Base-by-base conservation (phyloP, 2,797 vertebrate genomes). In the Micrastur ruficollis region DNA sequence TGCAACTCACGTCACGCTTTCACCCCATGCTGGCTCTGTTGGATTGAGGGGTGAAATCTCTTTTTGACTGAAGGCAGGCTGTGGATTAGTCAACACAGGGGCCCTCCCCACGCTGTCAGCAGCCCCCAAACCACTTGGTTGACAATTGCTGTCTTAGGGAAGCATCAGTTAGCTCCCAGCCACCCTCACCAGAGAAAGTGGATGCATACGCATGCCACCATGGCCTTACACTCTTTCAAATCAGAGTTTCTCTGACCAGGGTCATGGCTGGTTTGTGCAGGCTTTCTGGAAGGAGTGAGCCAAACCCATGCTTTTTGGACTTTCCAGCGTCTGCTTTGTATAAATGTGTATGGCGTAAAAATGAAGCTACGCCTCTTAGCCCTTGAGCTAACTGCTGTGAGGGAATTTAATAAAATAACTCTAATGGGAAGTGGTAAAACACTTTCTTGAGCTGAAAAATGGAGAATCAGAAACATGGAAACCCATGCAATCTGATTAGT, bases 361-460 rank as follows among this genome's bases (percentile, higher is more conserved):
- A 88, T 80, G 74, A 88, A 94, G 36, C 40, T 31, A 67, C 61
- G 42, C 8, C 20, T 65, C n/a, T 83, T 25, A 86, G 59, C 46
- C 52, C 32, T 95, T 67, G 56, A 90, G 76, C 23, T 95, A 95
- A 84, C 89, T 70, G 84, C 67, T 89, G 38, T 50, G 49, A 93
- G 52, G 50, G 29, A 92, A 94, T 84, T 83, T 82, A 74, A 66
- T 87, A 88, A 97, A 97, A 66, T n/a, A 74, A 86, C 68, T 94
- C 46, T 34, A 81, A 67, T 1, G 0, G 25, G 38, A 93, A 96
- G 21, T 27, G 18, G 81, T 53, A 74, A 90, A 97, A 73, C 29
- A 46, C 3, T 71, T 93, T 94, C 93, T 66, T 92, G 71, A 95
- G 74, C 61, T 63, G n/a, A 74, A 88, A 92, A 71, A 32, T 27